Percentiles rank a stretch among this genome's conserved stretches.
Conservation (phyloP, 2,113 vertebrate genomes). For the Centropus bengalensis region DNA sequence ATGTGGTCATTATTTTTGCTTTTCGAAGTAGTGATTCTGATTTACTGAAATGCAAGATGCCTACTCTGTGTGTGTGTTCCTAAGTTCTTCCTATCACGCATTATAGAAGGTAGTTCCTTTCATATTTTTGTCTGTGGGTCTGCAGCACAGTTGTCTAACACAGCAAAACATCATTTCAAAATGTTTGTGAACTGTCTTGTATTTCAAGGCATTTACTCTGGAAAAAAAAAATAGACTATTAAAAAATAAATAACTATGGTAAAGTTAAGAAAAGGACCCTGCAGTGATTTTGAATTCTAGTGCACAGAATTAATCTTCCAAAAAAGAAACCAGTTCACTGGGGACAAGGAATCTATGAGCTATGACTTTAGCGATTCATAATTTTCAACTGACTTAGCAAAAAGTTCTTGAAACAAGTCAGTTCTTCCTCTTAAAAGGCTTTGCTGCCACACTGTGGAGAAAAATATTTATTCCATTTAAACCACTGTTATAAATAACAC, state of each 20-base stretch:
- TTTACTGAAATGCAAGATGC: neutral
- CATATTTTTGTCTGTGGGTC: neutral
- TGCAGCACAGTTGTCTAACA: neutral
- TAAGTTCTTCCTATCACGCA: neutral
- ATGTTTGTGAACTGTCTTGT: neutral
- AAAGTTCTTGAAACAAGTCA: neutral
- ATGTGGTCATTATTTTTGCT: neutral
- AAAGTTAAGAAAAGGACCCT: neutral
- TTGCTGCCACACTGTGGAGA: constrained; percentile 81
- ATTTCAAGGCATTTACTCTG: neutral
- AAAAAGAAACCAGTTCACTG: neutral
- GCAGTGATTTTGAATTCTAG: neutral
- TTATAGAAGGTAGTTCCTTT: neutral
- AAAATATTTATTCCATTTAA: neutral
- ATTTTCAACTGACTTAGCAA: neutral
- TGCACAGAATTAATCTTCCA: neutral
- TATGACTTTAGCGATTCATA: neutral
- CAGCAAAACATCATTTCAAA: neutral
- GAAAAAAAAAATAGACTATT: neutral
- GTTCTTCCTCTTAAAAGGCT: constrained; percentile 38
- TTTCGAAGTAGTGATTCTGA: neutral
- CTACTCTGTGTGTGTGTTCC: neutral
- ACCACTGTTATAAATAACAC: neutral
- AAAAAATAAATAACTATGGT: neutral
- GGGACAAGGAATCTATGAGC: neutral